Conservation (phyloP, 2,888 invertebrate genomes). For the Campoletis raptor region DNA sequence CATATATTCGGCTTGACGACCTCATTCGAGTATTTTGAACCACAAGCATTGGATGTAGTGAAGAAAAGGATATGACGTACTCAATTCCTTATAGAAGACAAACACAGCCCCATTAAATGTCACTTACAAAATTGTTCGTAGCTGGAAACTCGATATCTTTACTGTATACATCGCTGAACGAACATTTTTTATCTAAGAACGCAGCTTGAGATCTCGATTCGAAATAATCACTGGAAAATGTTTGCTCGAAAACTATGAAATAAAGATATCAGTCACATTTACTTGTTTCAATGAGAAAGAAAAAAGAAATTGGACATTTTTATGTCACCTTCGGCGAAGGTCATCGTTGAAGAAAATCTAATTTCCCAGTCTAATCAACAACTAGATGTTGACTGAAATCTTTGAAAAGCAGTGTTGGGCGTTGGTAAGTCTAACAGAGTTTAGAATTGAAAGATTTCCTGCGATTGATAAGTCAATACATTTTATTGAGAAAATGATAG, state of each 20-base stretch:
- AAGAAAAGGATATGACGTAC: constrained; percentile 19
- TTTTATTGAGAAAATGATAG: background rate
- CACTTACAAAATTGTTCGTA: constrained; percentile 15
- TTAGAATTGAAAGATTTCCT: background rate
- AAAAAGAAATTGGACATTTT: background rate
- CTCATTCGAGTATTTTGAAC: constrained; percentile 21
- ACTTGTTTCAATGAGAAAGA: background rate
- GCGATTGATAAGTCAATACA: background rate
- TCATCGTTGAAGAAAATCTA: background rate
- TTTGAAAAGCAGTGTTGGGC: background rate
- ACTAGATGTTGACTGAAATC: background rate
- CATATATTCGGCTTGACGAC: background rate
- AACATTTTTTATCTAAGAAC: background rate
- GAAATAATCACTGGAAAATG: background rate
- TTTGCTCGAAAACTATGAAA: background rate
- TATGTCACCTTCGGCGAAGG: too few relatives aligned
- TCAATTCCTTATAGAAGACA: background rate
- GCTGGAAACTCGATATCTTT: background rate
- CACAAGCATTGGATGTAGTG: background rate
- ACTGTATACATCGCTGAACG: too few relatives aligned
- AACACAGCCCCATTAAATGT: background rate
- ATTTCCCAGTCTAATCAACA: background rate
- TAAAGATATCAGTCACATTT: background rate
- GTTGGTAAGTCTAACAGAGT: background rate
- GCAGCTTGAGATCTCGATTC: background rate